Evolutionary conservation across 2,113 vertebrate species (phyloP).

Genomic region (Willisornis vidua): DNA sequence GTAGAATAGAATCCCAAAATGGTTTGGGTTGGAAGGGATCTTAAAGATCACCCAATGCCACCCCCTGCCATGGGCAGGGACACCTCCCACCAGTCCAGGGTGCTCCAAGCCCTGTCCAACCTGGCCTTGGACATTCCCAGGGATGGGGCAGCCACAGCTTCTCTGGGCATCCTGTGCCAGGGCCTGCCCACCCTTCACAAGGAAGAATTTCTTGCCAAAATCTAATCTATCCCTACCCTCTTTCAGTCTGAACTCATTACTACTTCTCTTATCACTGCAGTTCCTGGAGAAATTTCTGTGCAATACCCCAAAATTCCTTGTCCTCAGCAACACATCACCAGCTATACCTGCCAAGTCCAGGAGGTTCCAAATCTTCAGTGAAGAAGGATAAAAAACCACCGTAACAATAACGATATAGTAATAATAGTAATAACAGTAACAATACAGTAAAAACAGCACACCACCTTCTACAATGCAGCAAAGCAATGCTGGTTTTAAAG

Average conservation of each 20-base stretch:
- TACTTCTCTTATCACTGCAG: too few species aligned
- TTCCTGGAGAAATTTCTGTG: neutral
- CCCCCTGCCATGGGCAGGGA: neutral
- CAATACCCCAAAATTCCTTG: neutral
- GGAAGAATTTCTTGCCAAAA: fast-evolving
- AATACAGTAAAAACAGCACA: neutral
- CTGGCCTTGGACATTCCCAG: neutral
- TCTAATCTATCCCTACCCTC: neutral
- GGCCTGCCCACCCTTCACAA: fast-evolving
- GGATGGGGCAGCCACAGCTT: neutral
- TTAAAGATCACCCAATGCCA: fast-evolving
- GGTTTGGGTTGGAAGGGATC: neutral
- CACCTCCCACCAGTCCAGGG: neutral
- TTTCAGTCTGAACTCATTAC: neutral
- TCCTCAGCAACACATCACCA: neutral
- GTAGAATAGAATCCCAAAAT: neutral
- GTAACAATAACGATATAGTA: neutral
- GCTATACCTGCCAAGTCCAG: neutral
- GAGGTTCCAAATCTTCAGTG: neutral
- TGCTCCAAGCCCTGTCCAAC: neutral
- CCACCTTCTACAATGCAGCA: neutral
- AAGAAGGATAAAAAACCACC: neutral
- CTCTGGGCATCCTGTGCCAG: neutral
- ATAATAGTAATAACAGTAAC: neutral
- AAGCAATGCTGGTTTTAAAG: neutral